phyloP scores from a whole-genome alignment of 2,888 invertebrate genomes.

The Phengaris arion region DNA sequence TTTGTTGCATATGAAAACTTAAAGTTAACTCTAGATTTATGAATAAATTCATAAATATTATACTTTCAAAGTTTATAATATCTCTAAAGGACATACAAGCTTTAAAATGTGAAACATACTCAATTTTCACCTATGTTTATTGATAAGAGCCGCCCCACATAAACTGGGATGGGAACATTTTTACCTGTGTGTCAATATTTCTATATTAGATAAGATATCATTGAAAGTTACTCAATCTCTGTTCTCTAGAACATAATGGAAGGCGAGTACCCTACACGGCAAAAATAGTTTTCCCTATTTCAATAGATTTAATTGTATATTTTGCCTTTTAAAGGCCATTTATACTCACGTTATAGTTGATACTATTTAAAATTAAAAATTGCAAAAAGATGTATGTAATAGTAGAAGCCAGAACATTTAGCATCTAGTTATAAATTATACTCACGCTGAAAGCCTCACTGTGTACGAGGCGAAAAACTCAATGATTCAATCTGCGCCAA shows the following conservation, averaged over 20 bases:
- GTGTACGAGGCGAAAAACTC: not conserved
- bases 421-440: slow-evolving; percentile 11
- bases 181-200: not conserved
- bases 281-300: not conserved
- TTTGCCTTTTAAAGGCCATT: no score
- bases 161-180: slow-evolving; percentile 1
- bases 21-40: not conserved
- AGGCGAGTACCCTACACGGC: not conserved
- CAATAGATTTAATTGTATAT: no score
- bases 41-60: no score
- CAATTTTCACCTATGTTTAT: not conserved
- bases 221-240: not conserved
- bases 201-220: not conserved
- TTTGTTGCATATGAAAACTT: no score
- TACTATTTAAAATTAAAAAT: no score
- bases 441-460: not conserved
- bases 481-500: slow-evolving; percentile 6
- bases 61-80: no score
- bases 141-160: not conserved
- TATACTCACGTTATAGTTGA: no score
- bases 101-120: not conserved
- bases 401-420: not conserved
- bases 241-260: not conserved
- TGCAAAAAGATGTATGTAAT: not conserved
- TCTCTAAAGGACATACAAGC: no score